Conservation (phyloP, 2,888 invertebrate genomes). For the Arctia plantaginis region DNA sequence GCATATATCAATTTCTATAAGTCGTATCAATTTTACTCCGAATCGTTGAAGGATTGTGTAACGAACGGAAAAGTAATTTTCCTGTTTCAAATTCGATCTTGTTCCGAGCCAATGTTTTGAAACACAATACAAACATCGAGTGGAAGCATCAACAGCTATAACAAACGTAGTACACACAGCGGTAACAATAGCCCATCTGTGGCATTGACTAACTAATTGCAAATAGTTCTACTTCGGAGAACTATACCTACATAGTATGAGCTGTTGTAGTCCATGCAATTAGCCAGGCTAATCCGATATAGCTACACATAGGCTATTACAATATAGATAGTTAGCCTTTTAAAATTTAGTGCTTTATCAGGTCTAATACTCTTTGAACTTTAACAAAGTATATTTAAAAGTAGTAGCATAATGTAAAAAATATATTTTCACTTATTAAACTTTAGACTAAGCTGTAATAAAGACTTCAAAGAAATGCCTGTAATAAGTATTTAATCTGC, state of each 20-base stretch:
- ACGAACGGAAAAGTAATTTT: slow-evolving; percentile 2
- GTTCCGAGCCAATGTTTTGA: slow-evolving; percentile 4
- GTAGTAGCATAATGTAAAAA: no score
- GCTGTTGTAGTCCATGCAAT: not conserved
- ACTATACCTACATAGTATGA: not conserved
- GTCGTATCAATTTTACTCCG: not conserved
- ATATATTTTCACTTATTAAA: no score
- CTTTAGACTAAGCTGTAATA: no score
- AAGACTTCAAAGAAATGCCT: no score
- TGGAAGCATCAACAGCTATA: slow-evolving; percentile 2
- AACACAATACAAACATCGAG: slow-evolving; percentile 5
- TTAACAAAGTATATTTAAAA: not conserved
- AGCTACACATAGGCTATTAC: not conserved
- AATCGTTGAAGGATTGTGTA: not conserved
- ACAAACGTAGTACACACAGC: not conserved
- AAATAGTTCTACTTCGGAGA: not conserved
- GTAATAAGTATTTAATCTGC: no score
- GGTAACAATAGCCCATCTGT: not conserved
- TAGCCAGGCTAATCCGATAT: not conserved
- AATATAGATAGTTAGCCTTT: not conserved
- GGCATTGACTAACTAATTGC: not conserved
- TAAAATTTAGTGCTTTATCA: not conserved
- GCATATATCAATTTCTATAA: not conserved
- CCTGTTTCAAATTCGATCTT: not conserved
- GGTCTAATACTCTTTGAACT: not conserved